Conservation (phyloP, 2,113 vertebrate genomes). For the Ochotona princeps region DNA sequence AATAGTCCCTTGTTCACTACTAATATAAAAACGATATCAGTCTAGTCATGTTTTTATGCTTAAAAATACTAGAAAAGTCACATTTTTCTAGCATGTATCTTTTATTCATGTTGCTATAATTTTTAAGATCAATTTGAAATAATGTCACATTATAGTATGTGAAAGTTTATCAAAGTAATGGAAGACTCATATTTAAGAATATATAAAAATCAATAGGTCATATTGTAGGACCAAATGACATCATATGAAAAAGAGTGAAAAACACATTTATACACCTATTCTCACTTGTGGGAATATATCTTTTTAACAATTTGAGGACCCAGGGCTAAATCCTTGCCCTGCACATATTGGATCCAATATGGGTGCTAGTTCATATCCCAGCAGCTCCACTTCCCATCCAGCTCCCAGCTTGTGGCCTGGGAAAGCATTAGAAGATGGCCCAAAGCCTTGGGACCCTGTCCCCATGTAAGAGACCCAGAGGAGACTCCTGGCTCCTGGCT, state of each 20-base stretch:
- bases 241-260: neutral
- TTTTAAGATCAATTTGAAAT: neutral
- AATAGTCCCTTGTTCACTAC: constrained; percentile 45
- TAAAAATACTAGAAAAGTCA: neutral
- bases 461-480: no score
- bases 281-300: neutral
- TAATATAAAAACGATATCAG: constrained; percentile 46
- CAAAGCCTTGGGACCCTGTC: no score
- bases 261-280: neutral
- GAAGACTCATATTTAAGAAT: neutral
- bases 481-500: no score
- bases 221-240: neutral
- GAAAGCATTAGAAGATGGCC: no score
- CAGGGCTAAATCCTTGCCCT: neutral
- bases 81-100: neutral
- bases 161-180: neutral
- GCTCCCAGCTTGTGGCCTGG: no score
- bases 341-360: no score
- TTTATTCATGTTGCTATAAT: neutral
- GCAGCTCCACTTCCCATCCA: no score
- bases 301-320: neutral
- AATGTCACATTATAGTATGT: neutral
- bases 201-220: neutral
- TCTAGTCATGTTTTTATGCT: neutral
- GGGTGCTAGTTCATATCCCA: no score